Percentiles rank a stretch among this genome's conserved stretches.
Evolutionary conservation across 1,140 invertebrate genomes (phyloP).

Genomic region (Homarus americanus): DNA sequence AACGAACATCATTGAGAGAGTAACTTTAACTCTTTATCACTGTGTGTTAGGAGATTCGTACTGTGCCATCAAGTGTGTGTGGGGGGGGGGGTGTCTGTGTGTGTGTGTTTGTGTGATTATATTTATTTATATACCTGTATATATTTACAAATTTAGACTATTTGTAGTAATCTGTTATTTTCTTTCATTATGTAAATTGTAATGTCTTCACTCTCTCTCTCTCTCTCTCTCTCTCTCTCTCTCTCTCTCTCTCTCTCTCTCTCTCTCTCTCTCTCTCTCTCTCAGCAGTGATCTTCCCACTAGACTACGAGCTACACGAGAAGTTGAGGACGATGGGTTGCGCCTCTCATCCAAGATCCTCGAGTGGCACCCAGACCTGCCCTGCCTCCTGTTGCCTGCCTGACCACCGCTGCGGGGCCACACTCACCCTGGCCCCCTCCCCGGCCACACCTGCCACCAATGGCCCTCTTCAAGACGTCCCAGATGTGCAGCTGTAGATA

Average conservation of each 20-base stretch:
- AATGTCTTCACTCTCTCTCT: neutral
- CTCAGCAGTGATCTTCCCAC: conserved; percentile 6
- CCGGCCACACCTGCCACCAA: conserved; percentile 63
- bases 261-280: neutral
- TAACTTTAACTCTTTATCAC: too few species aligned
- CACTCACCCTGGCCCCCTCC: conserved; percentile 66
- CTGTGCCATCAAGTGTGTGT: too few species aligned
- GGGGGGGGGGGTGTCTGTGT: neutral
- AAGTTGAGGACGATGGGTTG: neutral
- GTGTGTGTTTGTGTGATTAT: neutral
- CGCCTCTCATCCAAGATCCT: neutral
- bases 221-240: neutral
- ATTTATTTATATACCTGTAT: neutral
- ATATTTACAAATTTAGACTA: neutral
- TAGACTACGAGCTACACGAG: conserved; percentile 37
- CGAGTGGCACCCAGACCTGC: conserved; percentile 16
- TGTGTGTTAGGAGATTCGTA: too few species aligned
- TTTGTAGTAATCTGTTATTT: neutral
- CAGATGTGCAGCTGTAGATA: conserved; percentile 45
- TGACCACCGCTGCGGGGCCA: conserved; percentile 3
- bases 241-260: neutral
- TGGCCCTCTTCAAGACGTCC: conserved; percentile 53
- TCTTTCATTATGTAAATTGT: too few species aligned
- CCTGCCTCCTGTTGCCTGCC: conserved; percentile 13
- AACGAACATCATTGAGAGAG: too few species aligned